Percentiles rank a stretch among this genome's conserved stretches.
These are phyloP conservation scores for Cenopis cana DNA, from an alignment of 2,888 invertebrate species.

Conservation along the genomic window DNA sequence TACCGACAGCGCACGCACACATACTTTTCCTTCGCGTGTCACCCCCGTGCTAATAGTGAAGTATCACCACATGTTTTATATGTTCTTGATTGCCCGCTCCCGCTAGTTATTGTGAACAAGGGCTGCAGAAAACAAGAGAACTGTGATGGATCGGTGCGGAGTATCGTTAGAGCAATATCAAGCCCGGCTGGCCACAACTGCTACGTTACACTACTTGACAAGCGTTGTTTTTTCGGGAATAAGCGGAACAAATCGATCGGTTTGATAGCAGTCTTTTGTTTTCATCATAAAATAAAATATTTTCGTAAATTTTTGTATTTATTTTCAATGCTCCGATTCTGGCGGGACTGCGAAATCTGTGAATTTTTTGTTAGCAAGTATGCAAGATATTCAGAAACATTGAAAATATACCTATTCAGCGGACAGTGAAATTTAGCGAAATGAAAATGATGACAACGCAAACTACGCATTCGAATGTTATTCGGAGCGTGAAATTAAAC, in stretches of 20 bases:
- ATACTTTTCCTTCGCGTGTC: no score
- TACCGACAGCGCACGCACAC: no score
- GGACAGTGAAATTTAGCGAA: background rate
- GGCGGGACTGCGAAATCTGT: no score
- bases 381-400: background rate
- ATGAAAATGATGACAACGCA: background rate
- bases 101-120: background rate
- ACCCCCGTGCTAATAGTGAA: no score
- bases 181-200: constrained; percentile 24
- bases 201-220: constrained; percentile 9
- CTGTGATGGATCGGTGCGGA: constrained; percentile 29
- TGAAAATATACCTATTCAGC: background rate
- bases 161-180: constrained; percentile 23
- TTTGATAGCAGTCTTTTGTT: background rate
- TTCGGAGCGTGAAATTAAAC: constrained; percentile 16
- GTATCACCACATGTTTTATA: no score
- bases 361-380: no score
- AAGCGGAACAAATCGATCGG: background rate
- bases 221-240: background rate
- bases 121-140: background rate
- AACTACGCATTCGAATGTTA: background rate
- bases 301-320: no score
- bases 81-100: no score
- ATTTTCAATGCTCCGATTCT: no score
- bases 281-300: no score